A percentile compares a stretch with the other conserved stretches of the same genome.
Conservation (phyloP, 2,113 vertebrate species). For the Strix uralensis region DNA sequence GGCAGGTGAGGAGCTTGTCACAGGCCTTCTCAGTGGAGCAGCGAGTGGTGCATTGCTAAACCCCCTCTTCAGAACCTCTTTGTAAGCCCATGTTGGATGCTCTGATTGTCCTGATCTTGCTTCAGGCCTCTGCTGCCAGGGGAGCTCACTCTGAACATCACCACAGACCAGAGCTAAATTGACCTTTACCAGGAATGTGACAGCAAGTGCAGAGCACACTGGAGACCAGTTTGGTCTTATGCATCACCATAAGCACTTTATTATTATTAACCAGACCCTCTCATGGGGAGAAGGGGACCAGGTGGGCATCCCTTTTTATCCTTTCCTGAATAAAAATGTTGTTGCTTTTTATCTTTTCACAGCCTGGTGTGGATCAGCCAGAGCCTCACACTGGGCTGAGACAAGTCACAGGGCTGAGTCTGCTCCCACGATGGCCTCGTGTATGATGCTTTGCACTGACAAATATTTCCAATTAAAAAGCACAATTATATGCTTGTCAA, state of each 20-base stretch:
- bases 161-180: background rate
- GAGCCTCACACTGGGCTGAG: background rate
- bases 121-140: background rate
- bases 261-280: background rate
- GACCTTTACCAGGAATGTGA: background rate
- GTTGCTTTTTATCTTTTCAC: background rate
- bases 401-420: background rate
- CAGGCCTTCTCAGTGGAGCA: background rate
- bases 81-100: background rate
- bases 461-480: background rate
- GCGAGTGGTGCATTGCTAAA: background rate
- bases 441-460: background rate
- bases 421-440: background rate
- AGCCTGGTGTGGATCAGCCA: background rate
- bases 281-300: background rate
- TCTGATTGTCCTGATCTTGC: background rate
- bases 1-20: background rate
- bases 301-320: background rate
- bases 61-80: background rate
- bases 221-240: background rate
- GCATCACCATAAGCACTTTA: background rate
- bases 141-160: background rate
- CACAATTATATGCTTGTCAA: background rate
- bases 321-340: background rate
- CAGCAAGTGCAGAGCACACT: background rate